These are phyloP conservation scores for Leguminivora glycinivorella DNA, from an alignment of 1,140 invertebrate genomes.

Conservation along the genomic window DNA sequence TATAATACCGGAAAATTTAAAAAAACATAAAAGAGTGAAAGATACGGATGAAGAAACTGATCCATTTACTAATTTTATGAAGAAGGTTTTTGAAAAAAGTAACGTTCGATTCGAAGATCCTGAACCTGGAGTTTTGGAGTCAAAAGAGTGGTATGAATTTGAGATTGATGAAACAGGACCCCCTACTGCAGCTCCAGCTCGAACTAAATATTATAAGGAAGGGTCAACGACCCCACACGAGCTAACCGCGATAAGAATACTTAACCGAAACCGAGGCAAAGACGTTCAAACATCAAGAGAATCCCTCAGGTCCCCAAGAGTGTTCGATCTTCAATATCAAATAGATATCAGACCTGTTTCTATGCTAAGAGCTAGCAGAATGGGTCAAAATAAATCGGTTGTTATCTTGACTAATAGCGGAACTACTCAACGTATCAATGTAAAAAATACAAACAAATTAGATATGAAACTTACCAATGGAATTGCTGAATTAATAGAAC, in stretches of 20 bases:
- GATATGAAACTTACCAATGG: background rate
- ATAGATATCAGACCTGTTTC: background rate
- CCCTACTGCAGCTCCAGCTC: too few relatives aligned
- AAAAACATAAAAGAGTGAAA: background rate
- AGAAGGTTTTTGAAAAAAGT: background rate
- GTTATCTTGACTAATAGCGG: background rate
- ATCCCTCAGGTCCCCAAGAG: background rate
- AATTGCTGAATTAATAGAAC: background rate
- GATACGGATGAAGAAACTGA: background rate
- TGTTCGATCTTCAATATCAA: background rate
- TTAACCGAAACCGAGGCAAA: background rate
- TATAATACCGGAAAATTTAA: background rate
- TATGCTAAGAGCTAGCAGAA: background rate
- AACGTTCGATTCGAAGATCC: background rate
- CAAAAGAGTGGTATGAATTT: too few relatives aligned
- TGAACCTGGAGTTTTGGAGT: background rate
- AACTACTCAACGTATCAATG: background rate
- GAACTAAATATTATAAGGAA: too few relatives aligned
- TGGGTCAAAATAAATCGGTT: background rate
- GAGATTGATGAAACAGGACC: too few relatives aligned
- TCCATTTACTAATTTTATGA: background rate
- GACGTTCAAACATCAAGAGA: background rate
- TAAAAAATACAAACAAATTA: background rate
- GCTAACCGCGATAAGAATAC: background rate
- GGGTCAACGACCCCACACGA: too few relatives aligned